Conservation (phyloP, 2,888 invertebrate genomes). For the Drosophila antonietae region DNA sequence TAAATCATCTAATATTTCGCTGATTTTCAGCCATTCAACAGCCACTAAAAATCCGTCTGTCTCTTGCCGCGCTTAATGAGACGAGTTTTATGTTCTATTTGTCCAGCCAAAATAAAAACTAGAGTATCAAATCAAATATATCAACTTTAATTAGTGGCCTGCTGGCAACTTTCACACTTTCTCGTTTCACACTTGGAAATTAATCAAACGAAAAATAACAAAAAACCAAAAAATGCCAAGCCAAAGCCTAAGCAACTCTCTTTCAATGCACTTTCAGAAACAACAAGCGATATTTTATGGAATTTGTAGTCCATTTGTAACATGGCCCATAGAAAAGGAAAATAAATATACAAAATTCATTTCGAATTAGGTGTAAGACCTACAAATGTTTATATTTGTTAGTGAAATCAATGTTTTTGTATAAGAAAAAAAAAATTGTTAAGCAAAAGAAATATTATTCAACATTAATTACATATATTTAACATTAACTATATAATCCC, state of each 20-base stretch:
- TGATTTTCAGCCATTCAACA: conserved; percentile 60
- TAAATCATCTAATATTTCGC: conserved; percentile 68
- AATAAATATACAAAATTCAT: neutral
- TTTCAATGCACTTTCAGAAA: conserved; percentile 41
- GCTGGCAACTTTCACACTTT: conserved; percentile 73
- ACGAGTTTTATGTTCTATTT: conserved; percentile 66
- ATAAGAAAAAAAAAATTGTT: too few relatives aligned
- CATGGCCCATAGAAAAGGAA: neutral
- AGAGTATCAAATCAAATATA: conserved; percentile 57
- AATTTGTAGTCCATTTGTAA: neutral
- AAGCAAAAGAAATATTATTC: too few relatives aligned
- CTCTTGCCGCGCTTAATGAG: conserved; percentile 53
- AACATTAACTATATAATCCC: too few relatives aligned
- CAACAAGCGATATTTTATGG: neutral
- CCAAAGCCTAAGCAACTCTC: conserved; percentile 1
- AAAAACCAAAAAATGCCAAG: conserved; percentile 24
- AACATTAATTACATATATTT: too few relatives aligned
- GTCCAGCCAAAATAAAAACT: conserved; percentile 38
- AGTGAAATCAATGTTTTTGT: too few relatives aligned
- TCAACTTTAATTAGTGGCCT: conserved; percentile 66
- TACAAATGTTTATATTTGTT: too few relatives aligned
- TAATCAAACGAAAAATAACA: conserved; percentile 43
- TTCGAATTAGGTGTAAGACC: neutral
- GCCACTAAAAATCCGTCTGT: conserved; percentile 56
- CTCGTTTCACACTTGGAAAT: conserved; percentile 70